Percentiles rank a stretch among this genome's conserved stretches.
Evolutionary conservation across 2,797 vertebrate genomes (phyloP).

Genomic region (Arremon aurantiirostris): DNA sequence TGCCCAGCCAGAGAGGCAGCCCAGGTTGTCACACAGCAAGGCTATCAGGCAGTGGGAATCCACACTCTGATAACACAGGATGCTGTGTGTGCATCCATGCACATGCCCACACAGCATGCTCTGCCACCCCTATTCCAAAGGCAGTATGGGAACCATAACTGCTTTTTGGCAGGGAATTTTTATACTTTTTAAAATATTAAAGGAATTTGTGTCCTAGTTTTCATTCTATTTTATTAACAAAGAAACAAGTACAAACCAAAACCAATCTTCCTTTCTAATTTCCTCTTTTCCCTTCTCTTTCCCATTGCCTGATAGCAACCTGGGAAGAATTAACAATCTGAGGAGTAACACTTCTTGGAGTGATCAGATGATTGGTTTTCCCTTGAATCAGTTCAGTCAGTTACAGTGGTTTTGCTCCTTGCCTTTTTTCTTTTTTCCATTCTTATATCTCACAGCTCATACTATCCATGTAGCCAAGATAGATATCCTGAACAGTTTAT

Average conservation of each 20-base stretch:
- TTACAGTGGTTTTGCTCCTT: background rate
- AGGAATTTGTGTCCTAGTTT: background rate
- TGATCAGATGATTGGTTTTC: background rate
- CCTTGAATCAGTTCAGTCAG: background rate
- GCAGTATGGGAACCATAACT: background rate
- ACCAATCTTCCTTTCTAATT: background rate
- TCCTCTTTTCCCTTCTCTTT: background rate
- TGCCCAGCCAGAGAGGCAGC: background rate
- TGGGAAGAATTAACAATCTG: background rate
- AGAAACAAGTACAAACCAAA: background rate
- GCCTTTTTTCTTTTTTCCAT: background rate
- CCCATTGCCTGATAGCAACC: background rate
- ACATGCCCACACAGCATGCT: rapidly evolving
- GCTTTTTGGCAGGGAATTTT: background rate
- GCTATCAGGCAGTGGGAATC: background rate
- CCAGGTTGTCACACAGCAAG: rapidly evolving
- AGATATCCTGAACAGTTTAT: background rate
- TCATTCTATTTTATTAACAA: background rate
- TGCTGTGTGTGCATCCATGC: rapidly evolving
- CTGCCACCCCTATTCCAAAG: background rate
- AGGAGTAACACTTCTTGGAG: background rate
- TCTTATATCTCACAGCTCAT: background rate
- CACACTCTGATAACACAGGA: too few relatives aligned
- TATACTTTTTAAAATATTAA: background rate
- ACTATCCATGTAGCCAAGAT: background rate